A percentile compares a stretch with the other conserved stretches of the same genome.
phyloP scores from a whole-genome alignment of 2,888 invertebrate species.

The Drosophila heteroneura region DNA sequence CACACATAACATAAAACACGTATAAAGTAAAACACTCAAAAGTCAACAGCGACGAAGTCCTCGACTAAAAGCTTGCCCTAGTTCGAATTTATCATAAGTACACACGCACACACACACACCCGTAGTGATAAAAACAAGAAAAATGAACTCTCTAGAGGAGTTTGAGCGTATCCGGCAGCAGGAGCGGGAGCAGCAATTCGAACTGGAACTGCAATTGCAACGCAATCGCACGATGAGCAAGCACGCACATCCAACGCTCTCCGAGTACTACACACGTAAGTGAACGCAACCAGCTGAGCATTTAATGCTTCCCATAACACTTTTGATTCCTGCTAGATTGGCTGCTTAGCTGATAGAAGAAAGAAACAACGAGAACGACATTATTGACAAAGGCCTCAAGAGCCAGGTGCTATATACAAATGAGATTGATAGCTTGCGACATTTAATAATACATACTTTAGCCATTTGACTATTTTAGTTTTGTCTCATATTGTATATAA shows the following conservation, averaged over 20 bases:
- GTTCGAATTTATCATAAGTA: conserved; percentile 53
- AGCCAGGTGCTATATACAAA: not conserved
- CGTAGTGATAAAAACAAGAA: conserved; percentile 37
- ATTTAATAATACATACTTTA: not conserved
- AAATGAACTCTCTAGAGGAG: conserved; percentile 47
- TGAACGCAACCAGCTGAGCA: conserved; percentile 14
- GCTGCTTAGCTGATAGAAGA: not conserved
- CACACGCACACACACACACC: conserved; percentile 5
- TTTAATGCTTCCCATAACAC: not conserved
- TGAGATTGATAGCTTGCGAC: not conserved
- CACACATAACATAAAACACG: conserved; percentile 14
- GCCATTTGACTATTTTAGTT: not conserved
- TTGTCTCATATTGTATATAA: not conserved
- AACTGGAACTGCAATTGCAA: conserved; percentile 33
- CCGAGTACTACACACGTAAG: conserved; percentile 82
- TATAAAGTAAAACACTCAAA: conserved; percentile 20
- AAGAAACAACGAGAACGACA: not conserved
- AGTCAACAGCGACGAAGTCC: conserved; percentile 23
- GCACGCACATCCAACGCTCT: conserved; percentile 70
- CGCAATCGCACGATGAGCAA: conserved; percentile 54
- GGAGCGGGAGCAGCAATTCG: conserved; percentile 42
- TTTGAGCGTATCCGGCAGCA: conserved; percentile 32
- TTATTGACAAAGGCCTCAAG: not conserved
- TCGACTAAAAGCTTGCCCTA: conserved; percentile 54
- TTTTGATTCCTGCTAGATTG: not conserved